Conservation (phyloP, 2,797 vertebrate genomes). For the Pseudomugil gertrudae region DNA sequence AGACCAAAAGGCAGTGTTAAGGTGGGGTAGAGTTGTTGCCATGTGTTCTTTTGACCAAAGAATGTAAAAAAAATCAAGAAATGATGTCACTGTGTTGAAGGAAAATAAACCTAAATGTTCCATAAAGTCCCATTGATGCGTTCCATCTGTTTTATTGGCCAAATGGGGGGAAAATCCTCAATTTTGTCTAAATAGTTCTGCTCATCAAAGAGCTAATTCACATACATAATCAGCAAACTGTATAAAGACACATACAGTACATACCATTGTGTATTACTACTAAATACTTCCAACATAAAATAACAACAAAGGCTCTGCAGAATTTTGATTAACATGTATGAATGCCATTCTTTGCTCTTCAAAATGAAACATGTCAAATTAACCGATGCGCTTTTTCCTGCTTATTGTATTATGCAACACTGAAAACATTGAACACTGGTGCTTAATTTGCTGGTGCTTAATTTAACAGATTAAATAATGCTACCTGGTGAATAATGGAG, state of each 20-base stretch:
- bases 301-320: neutral
- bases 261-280: neutral
- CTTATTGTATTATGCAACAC: neutral
- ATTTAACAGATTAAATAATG: slow-evolving; percentile 24
- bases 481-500: slow-evolving; percentile 22
- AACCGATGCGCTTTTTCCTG: neutral
- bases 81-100: too few species aligned
- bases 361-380: neutral
- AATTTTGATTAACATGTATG: neutral
- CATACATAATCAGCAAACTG: neutral
- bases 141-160: neutral
- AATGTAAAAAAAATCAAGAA: neutral
- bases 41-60: too few species aligned
- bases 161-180: neutral
- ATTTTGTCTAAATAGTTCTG: neutral
- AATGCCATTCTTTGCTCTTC: neutral
- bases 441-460: slow-evolving; percentile 27
- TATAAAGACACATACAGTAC: neutral
- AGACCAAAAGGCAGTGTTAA: too few species aligned
- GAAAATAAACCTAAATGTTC: neutral
- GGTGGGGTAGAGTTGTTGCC: too few species aligned
- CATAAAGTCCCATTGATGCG: neutral
- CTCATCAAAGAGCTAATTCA: neutral
- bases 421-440: slow-evolving; percentile 1
- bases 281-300: neutral